Evolutionary conservation across 1,140 invertebrate species (phyloP).

Genomic region (Samia ricini): DNA sequence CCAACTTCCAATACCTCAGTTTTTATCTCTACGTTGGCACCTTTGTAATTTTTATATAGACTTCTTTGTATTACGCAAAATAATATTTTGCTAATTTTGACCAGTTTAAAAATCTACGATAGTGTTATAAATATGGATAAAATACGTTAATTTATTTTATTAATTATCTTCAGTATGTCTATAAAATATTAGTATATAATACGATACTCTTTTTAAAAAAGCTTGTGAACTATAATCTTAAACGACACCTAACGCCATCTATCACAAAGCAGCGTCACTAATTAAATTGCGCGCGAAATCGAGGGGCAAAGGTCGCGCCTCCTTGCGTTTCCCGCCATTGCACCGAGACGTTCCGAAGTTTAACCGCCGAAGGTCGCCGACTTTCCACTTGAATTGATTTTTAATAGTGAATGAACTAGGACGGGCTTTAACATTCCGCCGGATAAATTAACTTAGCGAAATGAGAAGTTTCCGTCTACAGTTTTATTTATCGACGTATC

Average conservation of each 20-base stretch:
- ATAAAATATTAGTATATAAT: not conserved
- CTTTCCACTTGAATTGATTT: constrained; percentile 71
- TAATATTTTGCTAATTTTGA: not conserved
- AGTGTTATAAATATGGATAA: no score
- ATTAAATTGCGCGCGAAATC: constrained; percentile 64
- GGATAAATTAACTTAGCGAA: constrained; percentile 68
- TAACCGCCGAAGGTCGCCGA: constrained; percentile 50
- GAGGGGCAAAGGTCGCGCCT: constrained; percentile 68
- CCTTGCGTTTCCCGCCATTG: constrained; percentile 65
- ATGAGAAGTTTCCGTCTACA: constrained; percentile 41
- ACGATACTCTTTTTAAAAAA: not conserved
- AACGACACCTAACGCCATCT: constrained; percentile 49
- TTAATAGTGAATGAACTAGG: constrained; percentile 73
- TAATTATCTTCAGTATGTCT: no score
- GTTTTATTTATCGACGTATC: constrained; percentile 3
- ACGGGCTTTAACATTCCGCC: constrained; percentile 59
- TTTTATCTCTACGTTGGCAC: not conserved
- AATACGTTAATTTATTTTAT: no score
- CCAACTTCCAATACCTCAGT: not conserved
- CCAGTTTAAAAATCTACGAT: no score
- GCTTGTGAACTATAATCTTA: not conserved
- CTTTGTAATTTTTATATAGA: not conserved
- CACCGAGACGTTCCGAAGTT: constrained; percentile 58
- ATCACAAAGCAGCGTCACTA: constrained; percentile 50
- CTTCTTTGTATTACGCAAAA: no score